phyloP scores from a whole-genome alignment of 2,888 invertebrate species.

The Crematogaster levior region DNA sequence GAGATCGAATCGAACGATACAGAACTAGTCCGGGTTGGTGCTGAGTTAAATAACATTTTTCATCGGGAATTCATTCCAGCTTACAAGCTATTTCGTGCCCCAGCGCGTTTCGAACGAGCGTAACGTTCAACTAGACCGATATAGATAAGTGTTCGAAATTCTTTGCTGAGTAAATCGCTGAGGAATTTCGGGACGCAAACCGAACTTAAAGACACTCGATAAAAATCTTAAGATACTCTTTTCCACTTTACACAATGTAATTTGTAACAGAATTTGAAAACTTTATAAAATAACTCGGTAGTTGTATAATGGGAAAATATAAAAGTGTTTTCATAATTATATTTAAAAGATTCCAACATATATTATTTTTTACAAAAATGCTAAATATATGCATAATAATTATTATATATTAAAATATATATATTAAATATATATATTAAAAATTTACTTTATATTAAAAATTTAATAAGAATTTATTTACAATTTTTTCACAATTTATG shows the following conservation, averaged over 20 bases:
- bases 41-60: conserved; percentile 56
- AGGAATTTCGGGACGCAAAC: background rate
- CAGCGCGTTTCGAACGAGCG: background rate
- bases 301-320: background rate
- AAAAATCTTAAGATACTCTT: background rate
- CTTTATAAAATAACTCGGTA: background rate
- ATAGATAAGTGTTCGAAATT: background rate
- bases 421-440: too few species aligned
- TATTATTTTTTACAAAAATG: too few species aligned
- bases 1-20: conserved; percentile 66
- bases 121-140: background rate
- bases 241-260: background rate
- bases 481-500: background rate
- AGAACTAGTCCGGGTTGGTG: conserved; percentile 56
- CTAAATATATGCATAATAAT: background rate
- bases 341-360: background rate
- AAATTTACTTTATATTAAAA: too few species aligned
- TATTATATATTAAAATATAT: too few species aligned
- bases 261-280: background rate
- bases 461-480: too few species aligned
- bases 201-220: background rate
- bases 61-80: conserved; percentile 25
- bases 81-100: background rate
- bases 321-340: background rate
- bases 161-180: background rate